A percentile compares a stretch with the other conserved stretches of the same genome.
These are phyloP conservation scores for Leuciscus idus DNA, from an alignment of 2,113 vertebrate genomes.

Conservation along the genomic window DNA sequence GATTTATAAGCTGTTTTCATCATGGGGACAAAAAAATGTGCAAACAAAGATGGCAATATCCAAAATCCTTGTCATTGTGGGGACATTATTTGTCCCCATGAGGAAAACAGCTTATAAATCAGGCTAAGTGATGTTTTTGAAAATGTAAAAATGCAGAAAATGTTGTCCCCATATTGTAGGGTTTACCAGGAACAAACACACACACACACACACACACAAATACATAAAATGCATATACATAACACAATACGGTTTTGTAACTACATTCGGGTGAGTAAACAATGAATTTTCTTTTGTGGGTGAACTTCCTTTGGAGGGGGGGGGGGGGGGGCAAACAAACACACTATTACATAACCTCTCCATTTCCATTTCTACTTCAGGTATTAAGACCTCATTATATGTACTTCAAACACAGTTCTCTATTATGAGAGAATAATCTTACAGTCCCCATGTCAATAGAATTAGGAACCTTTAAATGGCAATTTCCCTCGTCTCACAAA, in stretches of 20 bases:
- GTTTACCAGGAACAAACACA: no score
- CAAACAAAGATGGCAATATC: no score
- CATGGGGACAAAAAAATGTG: no score
- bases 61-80: no score
- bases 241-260: neutral
- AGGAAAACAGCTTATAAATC: no score
- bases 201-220: no score
- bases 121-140: no score
- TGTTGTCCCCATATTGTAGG: no score
- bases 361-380: slow-evolving; percentile 4
- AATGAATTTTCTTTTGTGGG: neutral
- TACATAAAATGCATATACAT: neutral
- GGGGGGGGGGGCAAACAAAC: neutral
- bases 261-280: neutral
- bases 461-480: neutral
- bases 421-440: neutral
- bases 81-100: no score
- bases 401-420: slow-evolving; percentile 14
- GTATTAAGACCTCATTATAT: slow-evolving; percentile 2
- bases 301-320: neutral
- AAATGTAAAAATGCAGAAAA: no score
- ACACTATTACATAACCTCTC: slow-evolving; percentile 9
- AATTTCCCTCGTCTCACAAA: neutral
- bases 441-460: neutral
- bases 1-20: no score